Base-by-base conservation (phyloP, 2,888 invertebrate genomes). In the Cryptophagus acutangulus region DNA sequence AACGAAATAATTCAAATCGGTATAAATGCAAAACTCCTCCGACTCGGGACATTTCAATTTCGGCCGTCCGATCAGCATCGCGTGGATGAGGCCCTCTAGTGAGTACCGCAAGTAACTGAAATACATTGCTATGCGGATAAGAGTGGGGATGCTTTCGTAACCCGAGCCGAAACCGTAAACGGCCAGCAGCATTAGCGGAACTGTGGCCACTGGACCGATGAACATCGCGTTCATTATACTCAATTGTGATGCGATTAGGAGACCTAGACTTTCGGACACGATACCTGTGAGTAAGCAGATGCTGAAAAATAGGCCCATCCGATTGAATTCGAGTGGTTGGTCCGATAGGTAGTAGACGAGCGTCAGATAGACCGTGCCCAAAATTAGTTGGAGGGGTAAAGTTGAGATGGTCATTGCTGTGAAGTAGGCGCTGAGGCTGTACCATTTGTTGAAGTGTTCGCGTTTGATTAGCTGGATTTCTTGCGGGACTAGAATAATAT, bases 391-490 rank as follows among this genome's bases (percentile, higher is more conserved):
- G 3, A 77, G 65, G 0, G 88, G 87, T 8, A 88, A 73, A 36
- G 81, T 77, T 0, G 86, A 78, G n/a, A 82, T 67, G 0, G 84
- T 79, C 57, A 84, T 66, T 0, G 89, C 87, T 5, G 78, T 77
- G 63, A 84, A 90, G 59, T 89, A 89, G 0, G 89, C 80, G 58
- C 84, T 82, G 13, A 89, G 62, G 2, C 81, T 77, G 60, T 89
- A 90, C 89, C 89, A 90, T 33, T 84, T 78, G 65, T 90, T 90
- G 62, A 89, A 89, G 57, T 88, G 82, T 61, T 90, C 89, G 33
- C 87, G 71, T 62, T 87, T 88, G 6, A 89, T 66, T 12, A 87
- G 69, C 52, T 81, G 81, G 1, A 89, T 81, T 71, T 89, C 86
- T 29, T 72, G 74, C 12, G 89, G 89, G 76, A 86, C 89, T 89